Evolutionary conservation across 1,140 invertebrate species (phyloP).

Genomic region (Drosophila sturtevanti): DNA sequence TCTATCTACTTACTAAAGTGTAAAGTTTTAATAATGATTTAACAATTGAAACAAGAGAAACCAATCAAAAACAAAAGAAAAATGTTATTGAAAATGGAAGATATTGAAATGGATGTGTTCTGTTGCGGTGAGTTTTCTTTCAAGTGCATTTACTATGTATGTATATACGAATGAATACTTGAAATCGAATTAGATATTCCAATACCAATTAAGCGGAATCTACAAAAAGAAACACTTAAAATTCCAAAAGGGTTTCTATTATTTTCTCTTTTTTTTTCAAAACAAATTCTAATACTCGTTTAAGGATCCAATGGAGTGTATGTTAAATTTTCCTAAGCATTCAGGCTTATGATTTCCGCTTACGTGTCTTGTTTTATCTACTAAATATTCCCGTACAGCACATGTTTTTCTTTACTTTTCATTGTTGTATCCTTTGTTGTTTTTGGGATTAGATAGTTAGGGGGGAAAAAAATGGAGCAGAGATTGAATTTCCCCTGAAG

Average conservation of each 20-base stretch:
- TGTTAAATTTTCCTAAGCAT: too few relatives aligned
- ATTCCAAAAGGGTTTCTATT: slow-evolving; percentile 34
- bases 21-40: slow-evolving; percentile 30
- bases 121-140: slow-evolving; percentile 72
- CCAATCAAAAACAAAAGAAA: slow-evolving; percentile 17
- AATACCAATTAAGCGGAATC: slow-evolving; percentile 25
- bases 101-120: slow-evolving; percentile 79
- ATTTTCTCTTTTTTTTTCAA: too few relatives aligned
- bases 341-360: slow-evolving; percentile 56
- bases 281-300: too few relatives aligned
- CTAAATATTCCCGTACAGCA: background rate
- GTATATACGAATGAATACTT: too few relatives aligned
- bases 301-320: too few relatives aligned
- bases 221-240: slow-evolving; percentile 48
- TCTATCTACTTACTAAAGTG: slow-evolving; percentile 19
- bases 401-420: too few relatives aligned
- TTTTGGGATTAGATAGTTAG: background rate
- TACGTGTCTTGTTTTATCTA: slow-evolving; percentile 22
- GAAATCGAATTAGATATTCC: slow-evolving; percentile 29
- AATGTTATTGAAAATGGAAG: slow-evolving; percentile 71
- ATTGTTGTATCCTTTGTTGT: too few relatives aligned
- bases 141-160: too few relatives aligned
- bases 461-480: slow-evolving; percentile 68
- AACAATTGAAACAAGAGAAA: slow-evolving; percentile 6
- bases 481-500: slow-evolving; percentile 74